Conservation (phyloP, 2,888 invertebrate genomes). For the Lucinisca nassula region DNA sequence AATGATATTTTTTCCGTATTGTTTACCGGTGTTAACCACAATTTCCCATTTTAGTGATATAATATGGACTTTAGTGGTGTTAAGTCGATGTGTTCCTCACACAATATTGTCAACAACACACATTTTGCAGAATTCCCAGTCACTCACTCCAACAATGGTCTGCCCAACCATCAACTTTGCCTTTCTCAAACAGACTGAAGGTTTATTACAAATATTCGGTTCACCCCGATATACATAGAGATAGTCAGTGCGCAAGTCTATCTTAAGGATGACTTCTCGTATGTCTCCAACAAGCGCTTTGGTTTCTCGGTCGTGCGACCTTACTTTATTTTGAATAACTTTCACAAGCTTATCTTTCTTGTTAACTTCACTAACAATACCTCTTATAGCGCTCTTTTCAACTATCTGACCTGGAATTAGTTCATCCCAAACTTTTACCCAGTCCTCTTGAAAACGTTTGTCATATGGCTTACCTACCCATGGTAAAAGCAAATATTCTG, state of each 20-base stretch:
- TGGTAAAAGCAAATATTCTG: constrained; percentile 21
- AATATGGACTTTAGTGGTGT: too few species aligned
- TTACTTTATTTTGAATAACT: constrained; percentile 28
- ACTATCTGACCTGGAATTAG: constrained; percentile 36
- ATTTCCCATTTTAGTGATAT: too few species aligned
- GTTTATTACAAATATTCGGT: not conserved
- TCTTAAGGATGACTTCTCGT: not conserved
- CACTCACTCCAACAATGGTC: not conserved
- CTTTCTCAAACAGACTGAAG: not conserved
- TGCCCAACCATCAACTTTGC: not conserved
- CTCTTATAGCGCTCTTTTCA: constrained; percentile 16
- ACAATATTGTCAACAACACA: not conserved
- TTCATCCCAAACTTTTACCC: constrained; percentile 32
- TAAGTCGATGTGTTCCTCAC: too few species aligned
- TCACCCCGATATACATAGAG: not conserved
- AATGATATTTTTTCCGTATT: too few species aligned
- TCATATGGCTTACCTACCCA: not conserved
- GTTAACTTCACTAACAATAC: constrained; percentile 27
- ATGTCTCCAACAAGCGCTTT: not conserved
- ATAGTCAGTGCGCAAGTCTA: not conserved
- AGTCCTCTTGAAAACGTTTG: constrained; percentile 20
- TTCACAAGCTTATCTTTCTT: not conserved
- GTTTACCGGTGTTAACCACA: too few species aligned
- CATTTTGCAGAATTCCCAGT: constrained; percentile 7
- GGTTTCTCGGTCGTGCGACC: not conserved